Evolutionary conservation across 2,888 invertebrate species (phyloP).

Genomic region (Asteroscopus sphinx): DNA sequence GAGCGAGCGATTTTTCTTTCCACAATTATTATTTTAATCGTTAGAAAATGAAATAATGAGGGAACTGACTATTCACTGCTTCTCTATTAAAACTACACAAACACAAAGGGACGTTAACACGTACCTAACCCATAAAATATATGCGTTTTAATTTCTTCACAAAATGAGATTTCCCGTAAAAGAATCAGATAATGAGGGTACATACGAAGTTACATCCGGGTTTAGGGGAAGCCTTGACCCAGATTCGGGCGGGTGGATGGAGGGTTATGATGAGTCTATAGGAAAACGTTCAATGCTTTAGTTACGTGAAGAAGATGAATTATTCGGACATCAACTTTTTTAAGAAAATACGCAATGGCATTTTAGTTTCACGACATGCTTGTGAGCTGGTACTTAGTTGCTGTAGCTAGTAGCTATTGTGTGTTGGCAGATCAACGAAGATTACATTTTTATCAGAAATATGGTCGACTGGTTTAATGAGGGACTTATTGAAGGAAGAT

Average conservation of each 20-base stretch:
- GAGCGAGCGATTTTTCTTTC: no score
- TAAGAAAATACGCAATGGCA: neutral
- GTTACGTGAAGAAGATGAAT: slow-evolving; percentile 42
- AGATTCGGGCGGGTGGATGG: slow-evolving; percentile 30
- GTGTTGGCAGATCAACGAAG: no score
- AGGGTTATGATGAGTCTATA: slow-evolving; percentile 55
- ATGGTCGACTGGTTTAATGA: no score
- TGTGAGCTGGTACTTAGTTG: neutral
- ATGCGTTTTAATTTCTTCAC: slow-evolving; percentile 49
- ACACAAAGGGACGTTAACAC: slow-evolving; percentile 9
- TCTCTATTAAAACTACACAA: neutral
- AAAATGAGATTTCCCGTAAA: slow-evolving; percentile 54
- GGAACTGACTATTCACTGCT: no score
- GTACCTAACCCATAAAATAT: slow-evolving; percentile 22
- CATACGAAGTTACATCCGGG: slow-evolving; percentile 51
- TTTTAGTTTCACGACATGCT: no score
- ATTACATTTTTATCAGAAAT: no score
- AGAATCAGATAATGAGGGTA: slow-evolving; percentile 55
- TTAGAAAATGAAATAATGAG: no score
- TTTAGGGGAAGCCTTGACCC: slow-evolving; percentile 50
- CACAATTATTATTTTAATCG: no score
- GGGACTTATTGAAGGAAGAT: no score
- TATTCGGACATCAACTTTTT: slow-evolving; percentile 38
- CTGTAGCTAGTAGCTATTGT: no score
- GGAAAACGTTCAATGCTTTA: slow-evolving; percentile 49